Evolutionary conservation across 2,797 vertebrate genomes (phyloP).

Genomic region (Distichodus sexfasciatus): DNA sequence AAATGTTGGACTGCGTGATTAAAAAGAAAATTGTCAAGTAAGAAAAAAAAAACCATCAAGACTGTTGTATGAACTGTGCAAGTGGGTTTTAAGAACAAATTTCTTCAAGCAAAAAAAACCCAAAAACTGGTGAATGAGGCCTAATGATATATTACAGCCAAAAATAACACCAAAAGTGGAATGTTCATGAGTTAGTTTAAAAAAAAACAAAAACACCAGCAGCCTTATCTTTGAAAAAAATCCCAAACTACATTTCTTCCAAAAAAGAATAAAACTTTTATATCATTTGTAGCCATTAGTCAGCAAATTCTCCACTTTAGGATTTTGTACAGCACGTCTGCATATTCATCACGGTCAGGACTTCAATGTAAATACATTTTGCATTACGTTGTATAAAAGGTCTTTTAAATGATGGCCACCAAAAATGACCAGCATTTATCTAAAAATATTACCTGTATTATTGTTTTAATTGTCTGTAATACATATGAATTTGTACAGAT

Average conservation of each 20-base stretch:
- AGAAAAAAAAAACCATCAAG: too few species aligned
- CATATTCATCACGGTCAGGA: background rate
- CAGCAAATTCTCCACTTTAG: slow-evolving; percentile 5
- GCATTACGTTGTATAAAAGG: slow-evolving; percentile 13
- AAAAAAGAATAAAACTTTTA: background rate
- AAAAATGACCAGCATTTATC: background rate
- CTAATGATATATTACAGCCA: too few species aligned
- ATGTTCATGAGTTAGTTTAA: too few species aligned
- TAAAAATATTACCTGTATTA: slow-evolving; percentile 9
- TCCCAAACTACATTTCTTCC: background rate
- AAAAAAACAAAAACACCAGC: background rate
- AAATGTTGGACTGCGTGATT: too few species aligned
- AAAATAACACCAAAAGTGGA: too few species aligned
- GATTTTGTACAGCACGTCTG: slow-evolving; percentile 22
- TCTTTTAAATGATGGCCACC: background rate
- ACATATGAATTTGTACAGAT: slow-evolving; percentile 33
- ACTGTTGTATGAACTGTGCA: too few species aligned
- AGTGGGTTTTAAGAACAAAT: too few species aligned
- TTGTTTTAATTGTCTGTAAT: slow-evolving; percentile 9
- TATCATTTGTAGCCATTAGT: slow-evolving; percentile 29
- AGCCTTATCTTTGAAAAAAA: background rate
- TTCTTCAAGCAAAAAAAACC: too few species aligned
- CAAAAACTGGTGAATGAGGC: background rate
- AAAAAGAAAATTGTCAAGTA: too few species aligned
- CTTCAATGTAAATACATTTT: slow-evolving; percentile 35